Evolutionary conservation across 2,888 invertebrate species (phyloP), one percentile per base, ranked within the genome.

Genomic region (Drosophila longiperda): DNA sequence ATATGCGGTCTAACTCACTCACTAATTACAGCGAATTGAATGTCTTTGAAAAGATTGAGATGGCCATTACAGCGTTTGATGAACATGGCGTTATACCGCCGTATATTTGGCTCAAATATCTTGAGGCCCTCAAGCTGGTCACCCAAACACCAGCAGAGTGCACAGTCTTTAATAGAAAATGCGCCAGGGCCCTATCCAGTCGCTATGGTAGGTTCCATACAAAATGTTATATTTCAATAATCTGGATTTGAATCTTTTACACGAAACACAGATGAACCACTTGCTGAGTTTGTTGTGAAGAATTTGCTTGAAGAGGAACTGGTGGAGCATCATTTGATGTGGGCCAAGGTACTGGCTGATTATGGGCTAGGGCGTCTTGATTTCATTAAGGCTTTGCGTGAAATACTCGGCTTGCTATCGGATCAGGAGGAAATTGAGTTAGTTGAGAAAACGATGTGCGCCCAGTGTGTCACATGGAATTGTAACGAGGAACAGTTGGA

Each of bases 51-150:
- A 74, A 61, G 9, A 83, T 85, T 8, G 64, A 81, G 36, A 2
- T 40, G 1, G 66, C 77, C 23, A 54, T 73, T 0, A 36, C 8
- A 0, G 65, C 50, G 4, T 83, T 79, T 17, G 65, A 45, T 7
- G 20, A 29, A 12, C 29, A 40, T 9, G 36, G 59, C 23, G 57
- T 61, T 26, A 62, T 85, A 11, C 83, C 86, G n/a, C 50, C 81
- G 1, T 54, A 73, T 15, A 61, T 85, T 1, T 85, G 84, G 84
- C 55, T 81, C 0, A 64, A 67, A 2, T 87, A 85, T 59, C 59
- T 85, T 0, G 62, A 66, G 50, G 62, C 61, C 0, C 57, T 66
- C 0, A 33, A 69, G 29, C 57, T 62, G 20, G 79, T 80, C 3
- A 82, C 82, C 7, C 79, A 87, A 48, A 81, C 85, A 0, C 9